Evolutionary conservation across 23 tunicate genomes (phyloP).

Genomic region (Halocynthia aurantium): DNA sequence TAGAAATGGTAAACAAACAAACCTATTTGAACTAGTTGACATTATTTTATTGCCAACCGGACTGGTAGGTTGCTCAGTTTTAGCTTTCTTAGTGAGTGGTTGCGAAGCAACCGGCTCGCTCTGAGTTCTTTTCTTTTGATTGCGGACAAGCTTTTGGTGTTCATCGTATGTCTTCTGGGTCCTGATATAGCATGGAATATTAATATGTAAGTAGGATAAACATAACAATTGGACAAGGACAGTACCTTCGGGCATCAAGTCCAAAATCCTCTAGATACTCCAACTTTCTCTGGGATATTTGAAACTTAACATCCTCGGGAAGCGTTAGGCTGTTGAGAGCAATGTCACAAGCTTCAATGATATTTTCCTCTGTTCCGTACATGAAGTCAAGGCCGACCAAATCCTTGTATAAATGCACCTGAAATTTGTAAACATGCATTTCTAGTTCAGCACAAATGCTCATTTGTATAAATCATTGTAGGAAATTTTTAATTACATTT

Average conservation of each 20-base stretch:
- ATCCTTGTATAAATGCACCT: conserved; percentile 68
- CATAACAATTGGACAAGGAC: background rate
- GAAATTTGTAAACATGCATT: conserved; percentile 14
- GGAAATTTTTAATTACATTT: background rate
- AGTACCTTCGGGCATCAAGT: conserved; percentile 32
- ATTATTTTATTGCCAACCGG: conserved; percentile 26
- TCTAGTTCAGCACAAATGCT: background rate
- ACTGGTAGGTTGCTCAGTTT: conserved; percentile 44
- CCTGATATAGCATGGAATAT: conserved; percentile 7
- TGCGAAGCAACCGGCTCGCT: conserved; percentile 9
- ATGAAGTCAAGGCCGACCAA: conserved; percentile 80
- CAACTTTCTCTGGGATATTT: conserved; percentile 75
- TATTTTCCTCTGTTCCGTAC: conserved; percentile 39
- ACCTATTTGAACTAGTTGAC: conserved; percentile 2
- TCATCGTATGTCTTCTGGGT: conserved; percentile 81
- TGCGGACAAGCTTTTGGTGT: conserved; percentile 69
- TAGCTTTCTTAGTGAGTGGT: conserved; percentile 59
- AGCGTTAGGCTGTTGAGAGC: conserved; percentile 50
- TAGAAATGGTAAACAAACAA: background rate
- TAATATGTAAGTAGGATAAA: background rate
- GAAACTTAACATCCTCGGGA: conserved; percentile 68
- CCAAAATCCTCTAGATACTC: conserved; percentile 91
- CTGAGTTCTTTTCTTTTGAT: conserved; percentile 53
- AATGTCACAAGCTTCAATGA: conserved; percentile 66
- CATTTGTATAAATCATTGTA: background rate